phyloP scores from a whole-genome alignment of 2,888 invertebrate genomes.

The Caenorhabditis macrosperma region DNA sequence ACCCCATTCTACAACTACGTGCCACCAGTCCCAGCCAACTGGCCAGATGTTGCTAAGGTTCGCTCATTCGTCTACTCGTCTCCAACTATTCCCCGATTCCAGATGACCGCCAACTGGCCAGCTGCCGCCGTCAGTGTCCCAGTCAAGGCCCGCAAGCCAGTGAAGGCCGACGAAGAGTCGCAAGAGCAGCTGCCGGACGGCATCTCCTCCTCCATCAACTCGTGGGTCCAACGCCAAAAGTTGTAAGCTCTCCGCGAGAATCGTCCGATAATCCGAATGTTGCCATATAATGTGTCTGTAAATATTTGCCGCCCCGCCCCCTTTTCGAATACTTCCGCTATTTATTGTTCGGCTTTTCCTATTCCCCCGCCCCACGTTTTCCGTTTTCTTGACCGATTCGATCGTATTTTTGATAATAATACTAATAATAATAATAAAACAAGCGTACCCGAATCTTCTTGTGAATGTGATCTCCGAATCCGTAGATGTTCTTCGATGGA shows the following conservation, averaged over 20 bases:
- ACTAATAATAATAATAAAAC: background rate
- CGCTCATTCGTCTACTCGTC: background rate
- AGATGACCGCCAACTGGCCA: constrained; percentile 75
- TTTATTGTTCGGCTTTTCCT: constrained; percentile 36
- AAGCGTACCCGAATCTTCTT: constrained; percentile 71
- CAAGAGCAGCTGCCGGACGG: constrained; percentile 53
- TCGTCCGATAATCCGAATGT: constrained; percentile 6
- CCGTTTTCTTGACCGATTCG: background rate
- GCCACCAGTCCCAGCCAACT: constrained; percentile 80
- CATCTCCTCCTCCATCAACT: constrained; percentile 70
- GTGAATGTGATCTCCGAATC: constrained; percentile 78
- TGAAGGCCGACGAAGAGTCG: constrained; percentile 27
- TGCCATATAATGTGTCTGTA: constrained; percentile 44
- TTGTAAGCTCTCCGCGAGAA: constrained; percentile 13
- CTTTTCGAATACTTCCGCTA: constrained; percentile 18
- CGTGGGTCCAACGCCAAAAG: constrained; percentile 72
- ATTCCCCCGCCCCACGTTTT: background rate
- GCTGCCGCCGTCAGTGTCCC: constrained; percentile 73
- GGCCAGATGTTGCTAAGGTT: constrained; percentile 73
- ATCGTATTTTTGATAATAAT: constrained; percentile 4
- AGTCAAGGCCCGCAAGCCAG: constrained; percentile 63
- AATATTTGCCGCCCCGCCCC: constrained; percentile 29
- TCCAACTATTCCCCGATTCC: constrained; percentile 1
- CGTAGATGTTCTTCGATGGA: constrained; percentile 74
- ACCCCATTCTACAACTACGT: constrained; percentile 80